These are phyloP conservation scores for Forbesichthys agassizii DNA, from an alignment of 2,113 vertebrate species.

Conservation along the genomic window DNA sequence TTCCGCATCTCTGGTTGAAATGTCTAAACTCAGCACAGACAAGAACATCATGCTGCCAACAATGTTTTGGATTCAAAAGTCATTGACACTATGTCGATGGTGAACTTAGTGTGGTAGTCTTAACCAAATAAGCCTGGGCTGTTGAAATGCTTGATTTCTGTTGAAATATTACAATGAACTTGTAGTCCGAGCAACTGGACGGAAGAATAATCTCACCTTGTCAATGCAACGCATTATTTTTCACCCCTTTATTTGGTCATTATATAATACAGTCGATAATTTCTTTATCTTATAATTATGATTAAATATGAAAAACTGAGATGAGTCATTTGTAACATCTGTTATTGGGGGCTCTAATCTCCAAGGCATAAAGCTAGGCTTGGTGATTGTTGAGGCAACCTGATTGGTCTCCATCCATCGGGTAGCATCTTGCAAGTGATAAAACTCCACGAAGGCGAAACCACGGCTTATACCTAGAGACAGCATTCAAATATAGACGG, in stretches of 20 bases:
- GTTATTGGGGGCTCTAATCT: slow-evolving; percentile 43
- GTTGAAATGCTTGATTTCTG: slow-evolving; percentile 3
- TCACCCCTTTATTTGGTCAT: too few species aligned
- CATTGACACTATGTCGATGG: neutral
- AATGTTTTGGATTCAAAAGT: neutral
- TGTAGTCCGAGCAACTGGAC: neutral
- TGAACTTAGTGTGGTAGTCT: neutral
- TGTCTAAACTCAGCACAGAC: neutral
- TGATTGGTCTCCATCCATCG: slow-evolving; percentile 99
- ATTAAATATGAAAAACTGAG: slow-evolving; percentile 3
- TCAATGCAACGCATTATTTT: too few species aligned
- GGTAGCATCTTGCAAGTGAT: slow-evolving; percentile 99
- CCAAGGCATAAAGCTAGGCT: slow-evolving; percentile 76
- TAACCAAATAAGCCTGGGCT: neutral
- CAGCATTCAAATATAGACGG: slow-evolving; percentile 99
- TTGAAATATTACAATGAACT: slow-evolving; percentile 15
- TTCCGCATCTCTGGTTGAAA: neutral
- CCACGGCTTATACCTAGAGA: slow-evolving; percentile 99
- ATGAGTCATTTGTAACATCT: slow-evolving; percentile 15
- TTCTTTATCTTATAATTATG: slow-evolving; percentile 1
- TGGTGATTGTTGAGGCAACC: slow-evolving; percentile 99
- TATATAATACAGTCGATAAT: neutral
- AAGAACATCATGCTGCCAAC: neutral
- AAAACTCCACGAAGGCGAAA: slow-evolving; percentile 99
- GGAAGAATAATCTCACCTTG: too few species aligned